Evolutionary conservation across 1,140 invertebrate species (phyloP).

Genomic region (Steinernema khuongi): DNA sequence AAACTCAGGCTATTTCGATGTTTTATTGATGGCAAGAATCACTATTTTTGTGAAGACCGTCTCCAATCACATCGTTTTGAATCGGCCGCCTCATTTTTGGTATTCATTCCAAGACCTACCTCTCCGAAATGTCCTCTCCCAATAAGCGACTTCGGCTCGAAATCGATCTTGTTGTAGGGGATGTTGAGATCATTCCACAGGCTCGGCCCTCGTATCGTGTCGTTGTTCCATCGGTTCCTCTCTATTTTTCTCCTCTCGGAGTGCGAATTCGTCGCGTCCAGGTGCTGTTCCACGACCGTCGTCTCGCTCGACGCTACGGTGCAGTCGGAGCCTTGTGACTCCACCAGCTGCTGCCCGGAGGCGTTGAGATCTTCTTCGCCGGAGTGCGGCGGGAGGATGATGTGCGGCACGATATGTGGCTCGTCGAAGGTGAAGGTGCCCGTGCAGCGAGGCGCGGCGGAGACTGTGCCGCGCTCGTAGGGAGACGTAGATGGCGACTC

Average conservation of each 20-base stretch:
- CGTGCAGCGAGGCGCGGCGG: not conserved
- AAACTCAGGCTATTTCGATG: too few species aligned
- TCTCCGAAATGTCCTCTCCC: slow-evolving; percentile 54
- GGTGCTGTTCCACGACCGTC: not conserved
- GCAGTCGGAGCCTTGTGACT: not conserved
- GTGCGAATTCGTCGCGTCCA: not conserved
- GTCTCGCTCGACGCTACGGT: slow-evolving; percentile 8
- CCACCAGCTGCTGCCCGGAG: not conserved
- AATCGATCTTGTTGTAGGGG: slow-evolving; percentile 41
- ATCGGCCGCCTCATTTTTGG: too few species aligned
- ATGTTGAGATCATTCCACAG: slow-evolving; percentile 53
- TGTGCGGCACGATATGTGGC: slow-evolving; percentile 4
- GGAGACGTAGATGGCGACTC: not conserved
- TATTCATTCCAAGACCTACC: slow-evolving; percentile 42
- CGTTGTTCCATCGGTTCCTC: slow-evolving; percentile 50
- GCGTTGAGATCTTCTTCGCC: not conserved
- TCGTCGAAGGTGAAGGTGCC: slow-evolving; percentile 8
- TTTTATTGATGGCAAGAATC: too few species aligned
- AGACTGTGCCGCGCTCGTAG: not conserved
- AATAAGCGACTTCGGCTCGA: slow-evolving; percentile 40
- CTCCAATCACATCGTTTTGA: too few species aligned
- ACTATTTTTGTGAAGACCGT: too few species aligned
- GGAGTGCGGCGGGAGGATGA: not conserved
- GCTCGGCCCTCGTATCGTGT: slow-evolving; percentile 47
- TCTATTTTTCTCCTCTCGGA: slow-evolving; percentile 21